A percentile compares a stretch with the other conserved stretches of the same genome.
phyloP scores from a whole-genome alignment of 2,113 vertebrate genomes.

The Mus musculus region DNA sequence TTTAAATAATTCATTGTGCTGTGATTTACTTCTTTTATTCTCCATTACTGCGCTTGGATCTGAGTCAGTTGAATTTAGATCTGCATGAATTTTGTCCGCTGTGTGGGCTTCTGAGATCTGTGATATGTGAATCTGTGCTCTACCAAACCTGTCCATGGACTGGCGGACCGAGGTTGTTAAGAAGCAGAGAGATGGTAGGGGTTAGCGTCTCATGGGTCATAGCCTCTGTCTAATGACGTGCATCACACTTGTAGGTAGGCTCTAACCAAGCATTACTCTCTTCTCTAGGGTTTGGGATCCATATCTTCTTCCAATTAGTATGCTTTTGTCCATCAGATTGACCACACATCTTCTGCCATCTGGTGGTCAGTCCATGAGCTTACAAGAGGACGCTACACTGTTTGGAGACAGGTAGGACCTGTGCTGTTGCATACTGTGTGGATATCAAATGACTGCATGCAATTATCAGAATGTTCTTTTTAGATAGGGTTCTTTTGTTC shows the following conservation, averaged over 20 bases:
- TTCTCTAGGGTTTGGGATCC: neutral
- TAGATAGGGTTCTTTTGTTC: neutral
- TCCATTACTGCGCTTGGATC: slow-evolving; percentile 23
- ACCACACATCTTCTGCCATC: slow-evolving; percentile 62
- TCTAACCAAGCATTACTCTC: neutral
- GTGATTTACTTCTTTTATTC: neutral
- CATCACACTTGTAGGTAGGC: neutral
- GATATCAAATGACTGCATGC: neutral
- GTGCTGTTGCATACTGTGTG: neutral
- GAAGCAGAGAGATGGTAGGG: neutral
- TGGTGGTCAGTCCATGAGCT: slow-evolving; percentile 33
- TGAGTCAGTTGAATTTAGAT: slow-evolving; percentile 37
- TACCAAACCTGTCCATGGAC: neutral
- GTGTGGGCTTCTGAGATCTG: slow-evolving; percentile 5
- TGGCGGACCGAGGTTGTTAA: neutral
- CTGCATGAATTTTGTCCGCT: neutral
- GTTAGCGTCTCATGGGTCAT: neutral
- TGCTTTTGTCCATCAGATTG: neutral
- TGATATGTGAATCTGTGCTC: neutral
- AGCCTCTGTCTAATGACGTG: neutral
- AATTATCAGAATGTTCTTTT: neutral
- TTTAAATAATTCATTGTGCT: slow-evolving; percentile 34
- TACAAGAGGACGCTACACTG: neutral
- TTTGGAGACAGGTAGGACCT: neutral
- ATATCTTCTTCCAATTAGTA: neutral